Conservation (phyloP, 2,797 vertebrate species). For the Cheirogaleus major region DNA sequence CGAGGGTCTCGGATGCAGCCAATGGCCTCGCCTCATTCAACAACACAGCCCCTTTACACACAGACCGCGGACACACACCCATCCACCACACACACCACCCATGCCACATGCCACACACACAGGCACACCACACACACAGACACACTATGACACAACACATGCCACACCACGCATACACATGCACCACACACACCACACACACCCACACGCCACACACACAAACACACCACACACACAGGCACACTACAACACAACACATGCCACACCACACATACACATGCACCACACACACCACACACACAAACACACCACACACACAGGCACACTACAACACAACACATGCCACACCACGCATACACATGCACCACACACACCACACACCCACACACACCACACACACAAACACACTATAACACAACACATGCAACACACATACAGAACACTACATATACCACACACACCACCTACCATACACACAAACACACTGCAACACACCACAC, state of each 20-base stretch:
- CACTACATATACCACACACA: not conserved
- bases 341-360: not conserved
- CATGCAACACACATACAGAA: not conserved
- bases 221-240: not conserved
- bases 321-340: not conserved
- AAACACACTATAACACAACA: no score
- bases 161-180: not conserved
- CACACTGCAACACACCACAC: not conserved
- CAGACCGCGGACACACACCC: accelerated
- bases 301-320: accelerated
- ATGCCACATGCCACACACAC: not conserved
- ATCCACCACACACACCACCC: not conserved
- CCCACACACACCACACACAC: not conserved
- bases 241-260: not conserved
- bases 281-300: not conserved
- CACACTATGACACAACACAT: not conserved
- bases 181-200: not conserved
- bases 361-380: not conserved
- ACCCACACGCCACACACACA: not conserved
- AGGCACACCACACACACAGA: not conserved
- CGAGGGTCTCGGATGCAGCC: not conserved
- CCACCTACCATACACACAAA: not conserved
- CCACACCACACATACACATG: not conserved
- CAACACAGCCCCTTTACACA: accelerated
- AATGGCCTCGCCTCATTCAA: accelerated